These are phyloP conservation scores for Epicampocera succincta DNA, from an alignment of 2,888 invertebrate species.

Conservation along the genomic window DNA sequence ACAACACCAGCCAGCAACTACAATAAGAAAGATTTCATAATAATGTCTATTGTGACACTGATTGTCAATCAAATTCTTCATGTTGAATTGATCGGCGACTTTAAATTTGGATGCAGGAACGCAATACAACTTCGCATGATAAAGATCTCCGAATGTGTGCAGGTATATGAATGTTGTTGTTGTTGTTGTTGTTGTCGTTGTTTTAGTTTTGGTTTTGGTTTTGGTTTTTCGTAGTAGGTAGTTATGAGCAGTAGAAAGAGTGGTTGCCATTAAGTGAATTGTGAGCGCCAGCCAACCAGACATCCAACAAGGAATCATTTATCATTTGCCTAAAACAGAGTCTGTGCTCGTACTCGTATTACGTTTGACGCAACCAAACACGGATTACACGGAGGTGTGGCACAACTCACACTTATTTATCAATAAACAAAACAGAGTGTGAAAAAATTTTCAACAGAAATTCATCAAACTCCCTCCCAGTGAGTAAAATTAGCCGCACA, in stretches of 20 bases:
- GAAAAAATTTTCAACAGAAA: constrained; percentile 69
- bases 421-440: constrained; percentile 47
- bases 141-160: constrained; percentile 49
- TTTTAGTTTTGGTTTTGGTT: not conserved
- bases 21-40: constrained; percentile 58
- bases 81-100: constrained; percentile 59
- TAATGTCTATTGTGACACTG: constrained; percentile 66
- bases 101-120: constrained; percentile 62
- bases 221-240: constrained; percentile 40
- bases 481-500: constrained; percentile 12
- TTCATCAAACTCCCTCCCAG: constrained; percentile 37
- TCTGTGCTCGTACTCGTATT: constrained; percentile 34
- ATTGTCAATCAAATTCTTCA: constrained; percentile 68
- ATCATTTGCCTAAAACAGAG: constrained; percentile 59
- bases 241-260: constrained; percentile 7
- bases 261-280: constrained; percentile 34
- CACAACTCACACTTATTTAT: constrained; percentile 53
- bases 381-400: constrained; percentile 60
- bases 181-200: not conserved
- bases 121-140: constrained; percentile 60
- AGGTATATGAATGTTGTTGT: not conserved
- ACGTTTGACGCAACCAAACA: not conserved
- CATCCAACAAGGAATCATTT: constrained; percentile 60
- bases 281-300: constrained; percentile 58
- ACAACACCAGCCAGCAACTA: constrained; percentile 18